phyloP scores from a whole-genome alignment of 2,888 invertebrate genomes.

The Synergus itoensis region DNA sequence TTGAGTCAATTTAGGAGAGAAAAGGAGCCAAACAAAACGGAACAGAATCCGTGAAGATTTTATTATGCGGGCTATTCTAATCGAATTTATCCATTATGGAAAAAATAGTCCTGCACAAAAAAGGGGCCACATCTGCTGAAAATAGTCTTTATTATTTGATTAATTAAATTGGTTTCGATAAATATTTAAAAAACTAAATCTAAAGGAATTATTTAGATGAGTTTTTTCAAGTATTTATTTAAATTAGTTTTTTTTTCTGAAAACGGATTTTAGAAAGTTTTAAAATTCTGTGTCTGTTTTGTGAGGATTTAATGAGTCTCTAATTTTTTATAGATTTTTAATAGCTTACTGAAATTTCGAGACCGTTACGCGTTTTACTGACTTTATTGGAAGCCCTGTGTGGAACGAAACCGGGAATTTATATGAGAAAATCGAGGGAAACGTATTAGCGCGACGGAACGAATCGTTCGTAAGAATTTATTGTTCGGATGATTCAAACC shows the following conservation, averaged over 20 bases:
- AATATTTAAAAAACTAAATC: neutral
- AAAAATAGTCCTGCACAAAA: neutral
- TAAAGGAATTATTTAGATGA: neutral
- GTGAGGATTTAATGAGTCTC: neutral
- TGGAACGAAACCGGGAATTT: slow-evolving; percentile 20
- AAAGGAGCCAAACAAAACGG: slow-evolving; percentile 8
- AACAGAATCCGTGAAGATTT: slow-evolving; percentile 33
- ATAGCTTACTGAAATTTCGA: neutral
- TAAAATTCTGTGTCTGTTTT: neutral
- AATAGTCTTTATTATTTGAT: neutral
- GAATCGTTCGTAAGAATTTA: slow-evolving; percentile 51
- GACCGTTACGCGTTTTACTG: slow-evolving; percentile 4
- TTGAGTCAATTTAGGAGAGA: slow-evolving; percentile 36
- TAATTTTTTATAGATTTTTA: neutral
- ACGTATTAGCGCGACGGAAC: slow-evolving; percentile 46
- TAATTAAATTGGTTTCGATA: neutral
- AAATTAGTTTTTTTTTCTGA: neutral
- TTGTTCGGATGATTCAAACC: slow-evolving; percentile 54
- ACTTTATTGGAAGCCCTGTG: slow-evolving; percentile 11
- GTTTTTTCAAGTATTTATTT: neutral
- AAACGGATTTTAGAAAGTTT: neutral
- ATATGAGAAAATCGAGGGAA: slow-evolving; percentile 47
- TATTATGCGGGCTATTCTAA: slow-evolving; percentile 38
- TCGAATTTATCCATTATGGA: slow-evolving; percentile 18
- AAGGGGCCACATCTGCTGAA: neutral